Evolutionary conservation across 2,888 invertebrate species (phyloP).

Genomic region (Diabrotica balteata): DNA sequence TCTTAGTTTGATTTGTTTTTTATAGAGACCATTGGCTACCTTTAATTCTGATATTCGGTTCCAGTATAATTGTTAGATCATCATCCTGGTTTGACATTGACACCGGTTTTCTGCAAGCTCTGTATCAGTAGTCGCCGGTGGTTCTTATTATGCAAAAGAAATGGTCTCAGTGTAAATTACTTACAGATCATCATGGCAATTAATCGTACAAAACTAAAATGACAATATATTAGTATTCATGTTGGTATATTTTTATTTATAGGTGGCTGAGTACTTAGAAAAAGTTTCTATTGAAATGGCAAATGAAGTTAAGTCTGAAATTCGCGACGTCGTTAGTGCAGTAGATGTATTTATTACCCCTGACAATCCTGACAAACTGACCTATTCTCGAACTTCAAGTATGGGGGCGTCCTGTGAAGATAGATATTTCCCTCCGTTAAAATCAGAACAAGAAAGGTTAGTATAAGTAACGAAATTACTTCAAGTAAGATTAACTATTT

Average conservation of each 20-base stretch:
- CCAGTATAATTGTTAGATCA: too few relatives aligned
- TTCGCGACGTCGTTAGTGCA: slow-evolving; percentile 75
- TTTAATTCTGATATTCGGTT: too few relatives aligned
- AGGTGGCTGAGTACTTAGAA: slow-evolving; percentile 77
- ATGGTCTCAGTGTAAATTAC: too few relatives aligned
- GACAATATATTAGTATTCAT: neutral
- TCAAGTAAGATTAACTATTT: too few relatives aligned
- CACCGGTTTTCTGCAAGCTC: too few relatives aligned
- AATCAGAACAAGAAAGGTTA: slow-evolving; percentile 38
- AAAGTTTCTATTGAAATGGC: slow-evolving; percentile 81
- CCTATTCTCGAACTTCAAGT: slow-evolving; percentile 53
- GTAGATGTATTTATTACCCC: slow-evolving; percentile 68
- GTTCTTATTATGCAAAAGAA: too few relatives aligned
- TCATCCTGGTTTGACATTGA: too few relatives aligned
- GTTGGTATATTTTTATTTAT: neutral
- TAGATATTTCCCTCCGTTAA: slow-evolving; percentile 43
- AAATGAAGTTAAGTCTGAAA: slow-evolving; percentile 80
- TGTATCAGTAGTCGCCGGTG: too few relatives aligned
- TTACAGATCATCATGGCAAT: too few relatives aligned
- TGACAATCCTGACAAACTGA: slow-evolving; percentile 51
- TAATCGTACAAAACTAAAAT: neutral
- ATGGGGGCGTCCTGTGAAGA: slow-evolving; percentile 47
- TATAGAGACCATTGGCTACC: too few relatives aligned
- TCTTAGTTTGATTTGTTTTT: too few relatives aligned
- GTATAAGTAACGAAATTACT: neutral